These are phyloP conservation scores for Pseudolaguvia tuberculata DNA, from an alignment of 2,113 vertebrate species.

Conservation along the genomic window DNA sequence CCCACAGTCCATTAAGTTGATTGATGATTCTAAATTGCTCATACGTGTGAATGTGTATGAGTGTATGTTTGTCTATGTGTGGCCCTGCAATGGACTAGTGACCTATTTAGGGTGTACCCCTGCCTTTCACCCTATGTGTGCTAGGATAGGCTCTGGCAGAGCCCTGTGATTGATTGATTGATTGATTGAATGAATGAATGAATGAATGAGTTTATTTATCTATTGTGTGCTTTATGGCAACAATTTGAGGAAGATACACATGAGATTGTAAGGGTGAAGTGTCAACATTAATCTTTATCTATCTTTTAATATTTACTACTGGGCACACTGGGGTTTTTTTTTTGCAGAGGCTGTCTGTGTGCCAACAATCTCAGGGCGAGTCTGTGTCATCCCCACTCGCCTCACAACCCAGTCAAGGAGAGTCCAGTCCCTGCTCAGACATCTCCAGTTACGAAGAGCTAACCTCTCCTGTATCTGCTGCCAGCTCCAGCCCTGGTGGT, in stretches of 20 bases:
- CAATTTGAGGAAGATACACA: neutral
- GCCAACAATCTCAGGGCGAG: conserved; percentile 63
- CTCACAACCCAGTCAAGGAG: conserved; percentile 81
- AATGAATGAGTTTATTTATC: too few species aligned
- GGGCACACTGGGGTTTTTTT: conserved; percentile 5
- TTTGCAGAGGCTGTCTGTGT: conserved; percentile 61
- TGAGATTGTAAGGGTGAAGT: neutral
- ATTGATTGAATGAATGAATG: too few species aligned
- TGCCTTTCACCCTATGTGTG: too few species aligned
- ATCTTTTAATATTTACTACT: neutral
- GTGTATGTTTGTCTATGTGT: too few species aligned
- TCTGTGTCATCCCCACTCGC: conserved; percentile 65
- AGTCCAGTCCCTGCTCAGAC: conserved; percentile 91
- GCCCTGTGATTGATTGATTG: too few species aligned
- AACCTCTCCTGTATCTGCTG: conserved; percentile 83
- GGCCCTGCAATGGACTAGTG: too few species aligned
- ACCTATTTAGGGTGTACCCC: too few species aligned
- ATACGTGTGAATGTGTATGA: too few species aligned
- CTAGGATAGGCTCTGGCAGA: too few species aligned
- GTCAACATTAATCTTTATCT: neutral
- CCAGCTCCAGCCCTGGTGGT: conserved; percentile 81
- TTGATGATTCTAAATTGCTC: too few species aligned
- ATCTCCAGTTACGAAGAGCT: conserved; percentile 96
- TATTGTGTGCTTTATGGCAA: too few species aligned
- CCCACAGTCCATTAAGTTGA: too few species aligned